Conservation (phyloP, 2,113 vertebrate genomes). For the Oreochromis spilurus region DNA sequence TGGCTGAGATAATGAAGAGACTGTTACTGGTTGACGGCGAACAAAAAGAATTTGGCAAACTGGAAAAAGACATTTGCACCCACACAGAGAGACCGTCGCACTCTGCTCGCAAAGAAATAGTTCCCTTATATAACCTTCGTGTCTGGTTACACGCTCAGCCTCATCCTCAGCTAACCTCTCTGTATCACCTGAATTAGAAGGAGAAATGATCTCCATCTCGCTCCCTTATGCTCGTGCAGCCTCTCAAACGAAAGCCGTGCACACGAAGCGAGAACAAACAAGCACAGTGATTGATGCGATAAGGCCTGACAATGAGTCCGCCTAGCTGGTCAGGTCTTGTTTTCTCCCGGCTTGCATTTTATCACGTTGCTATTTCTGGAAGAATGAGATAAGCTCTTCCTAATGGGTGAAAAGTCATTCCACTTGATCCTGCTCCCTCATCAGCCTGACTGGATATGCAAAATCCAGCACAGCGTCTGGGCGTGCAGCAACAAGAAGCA, state of each 20-base stretch:
- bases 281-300: not conserved
- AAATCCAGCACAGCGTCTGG: not conserved
- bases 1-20: not conserved
- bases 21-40: not conserved
- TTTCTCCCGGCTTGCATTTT: not conserved
- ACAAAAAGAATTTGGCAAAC: not conserved
- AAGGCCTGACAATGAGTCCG: not conserved
- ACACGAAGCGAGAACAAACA: not conserved
- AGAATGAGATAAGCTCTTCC: conserved; percentile 8
- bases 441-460: not conserved
- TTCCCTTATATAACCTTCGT: not conserved
- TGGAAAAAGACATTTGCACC: not conserved
- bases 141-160: not conserved
- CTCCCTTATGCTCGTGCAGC: not conserved
- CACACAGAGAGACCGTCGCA: not conserved
- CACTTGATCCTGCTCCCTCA: not conserved
- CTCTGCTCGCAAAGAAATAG: not conserved
- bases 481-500: not conserved
- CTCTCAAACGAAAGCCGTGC: not conserved
- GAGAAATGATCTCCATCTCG: not conserved
- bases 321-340: not conserved
- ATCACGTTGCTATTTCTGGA: conserved; percentile 31
- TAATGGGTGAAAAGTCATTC: not conserved
- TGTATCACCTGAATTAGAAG: conserved; percentile 16
- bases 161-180: not conserved